Conservation (phyloP, 2,113 vertebrate genomes). For the Dicaeum eximium region DNA sequence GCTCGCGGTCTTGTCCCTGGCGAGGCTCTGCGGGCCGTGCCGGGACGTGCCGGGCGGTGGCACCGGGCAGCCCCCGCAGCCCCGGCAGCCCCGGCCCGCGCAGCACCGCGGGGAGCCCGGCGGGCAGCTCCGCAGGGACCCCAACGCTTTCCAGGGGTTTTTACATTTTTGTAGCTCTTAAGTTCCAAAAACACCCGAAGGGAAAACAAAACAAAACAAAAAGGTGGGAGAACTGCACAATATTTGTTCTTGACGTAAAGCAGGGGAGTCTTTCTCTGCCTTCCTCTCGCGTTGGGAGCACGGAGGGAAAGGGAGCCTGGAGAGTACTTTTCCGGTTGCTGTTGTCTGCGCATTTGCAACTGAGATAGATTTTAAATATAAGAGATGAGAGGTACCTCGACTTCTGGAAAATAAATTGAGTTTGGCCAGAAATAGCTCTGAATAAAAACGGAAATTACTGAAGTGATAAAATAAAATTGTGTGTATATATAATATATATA, state of each 20-base stretch:
- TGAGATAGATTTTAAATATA: neutral
- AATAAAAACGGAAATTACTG: neutral
- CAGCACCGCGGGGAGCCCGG: neutral
- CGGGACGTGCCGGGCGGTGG: neutral
- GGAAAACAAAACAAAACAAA: neutral
- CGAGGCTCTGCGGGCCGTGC: no score
- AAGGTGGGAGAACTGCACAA: neutral
- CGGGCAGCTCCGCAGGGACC: neutral
- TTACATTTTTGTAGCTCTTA: conserved; percentile 11
- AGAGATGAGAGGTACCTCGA: neutral
- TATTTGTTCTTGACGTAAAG: neutral
- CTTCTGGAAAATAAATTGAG: neutral
- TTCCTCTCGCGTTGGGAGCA: neutral
- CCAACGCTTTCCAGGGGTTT: conserved; percentile 14
- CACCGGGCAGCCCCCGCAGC: neutral
- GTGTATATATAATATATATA: neutral
- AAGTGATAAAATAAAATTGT: neutral
- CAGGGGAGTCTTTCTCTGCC: neutral
- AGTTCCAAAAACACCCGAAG: conserved; percentile 18
- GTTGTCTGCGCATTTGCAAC: neutral
- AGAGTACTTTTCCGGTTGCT: neutral
- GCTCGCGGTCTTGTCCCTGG: neutral
- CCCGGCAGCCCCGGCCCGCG: no score
- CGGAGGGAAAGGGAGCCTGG: neutral
- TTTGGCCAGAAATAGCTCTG: neutral